Base-by-base conservation (phyloP, 2,113 vertebrate genomes). In the Puntigrus tetrazona region DNA sequence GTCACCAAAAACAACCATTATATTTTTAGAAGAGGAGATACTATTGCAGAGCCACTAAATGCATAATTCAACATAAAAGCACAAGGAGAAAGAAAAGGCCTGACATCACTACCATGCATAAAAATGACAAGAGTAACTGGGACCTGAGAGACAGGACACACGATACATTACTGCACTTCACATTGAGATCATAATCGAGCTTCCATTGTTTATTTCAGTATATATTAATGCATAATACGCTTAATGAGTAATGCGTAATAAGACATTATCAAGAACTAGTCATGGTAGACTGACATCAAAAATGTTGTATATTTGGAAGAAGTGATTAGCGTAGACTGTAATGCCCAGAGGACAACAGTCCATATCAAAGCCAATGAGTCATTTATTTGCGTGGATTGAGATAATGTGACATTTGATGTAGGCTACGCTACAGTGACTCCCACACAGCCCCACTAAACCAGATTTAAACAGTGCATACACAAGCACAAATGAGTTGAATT, bases 1-100 rank as follows among this genome's bases (percentile, higher is more conserved):
- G 31, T 20, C 22, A 50, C 14, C 47, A 52, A 65, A 65, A 65
- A 34, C 29, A 76, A n/a, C 74, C 5, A 18, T 11, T 7, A 2
- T 55, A 77, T 57, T 38, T 57, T 78, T 78, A 38, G 70, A 65
- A 25, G 10, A 85, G 7, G 31, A n/a, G 13, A 55, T 18, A 20
- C 38, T 38, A 55, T 20, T 3, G 47, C 52, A 20, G 34, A 77
- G 31, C 41, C 18, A 31, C 69, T 41, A 63, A 81, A 84, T 85
- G 74, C 73, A 85, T 85, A 81, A 85, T 82, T 87, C 73, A 85
- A 63, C 7, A 27, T 2, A 16, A 22, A 57, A 70, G 80, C 36
- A 47, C 72, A 47, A 31, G 14, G 1, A 76, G 18, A 29, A 50
- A 31, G 20, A 76, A 9, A 76, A 76, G 34, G 16, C 29, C 8